A percentile compares a stretch with the other conserved stretches of the same genome.
phyloP scores from a whole-genome alignment of 2,113 vertebrate genomes.

The Chascanopsetta lugubris region DNA sequence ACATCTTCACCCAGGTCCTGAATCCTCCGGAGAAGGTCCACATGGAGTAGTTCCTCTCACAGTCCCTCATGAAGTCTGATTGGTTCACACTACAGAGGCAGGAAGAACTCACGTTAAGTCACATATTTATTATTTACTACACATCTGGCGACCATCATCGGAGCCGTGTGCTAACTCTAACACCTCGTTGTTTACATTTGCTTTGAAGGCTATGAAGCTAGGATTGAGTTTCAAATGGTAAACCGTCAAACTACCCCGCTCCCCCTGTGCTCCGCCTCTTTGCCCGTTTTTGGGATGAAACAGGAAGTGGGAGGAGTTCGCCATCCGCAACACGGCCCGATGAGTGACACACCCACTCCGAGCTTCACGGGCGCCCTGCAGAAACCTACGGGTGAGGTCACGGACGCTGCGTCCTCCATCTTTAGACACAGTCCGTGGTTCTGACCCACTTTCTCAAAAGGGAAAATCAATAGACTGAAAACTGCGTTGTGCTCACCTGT shows the following conservation, averaged over 20 bases:
- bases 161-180: not conserved
- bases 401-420: too few species aligned
- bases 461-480: not conserved
- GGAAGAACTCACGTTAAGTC: slow-evolving; percentile 2
- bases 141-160: not conserved
- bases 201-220: not conserved
- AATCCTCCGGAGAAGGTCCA: slow-evolving; percentile 98
- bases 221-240: not conserved
- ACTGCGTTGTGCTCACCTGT: slow-evolving; percentile 43
- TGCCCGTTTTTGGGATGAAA: too few species aligned
- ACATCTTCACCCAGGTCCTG: slow-evolving; percentile 99
- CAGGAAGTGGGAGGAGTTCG: too few species aligned
- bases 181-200: not conserved
- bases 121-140: not conserved
- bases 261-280: too few species aligned
- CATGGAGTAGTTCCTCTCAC: slow-evolving; percentile 94
- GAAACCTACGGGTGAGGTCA: too few species aligned
- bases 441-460: not conserved
- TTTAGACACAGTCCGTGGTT: too few species aligned
- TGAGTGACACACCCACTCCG: too few species aligned
- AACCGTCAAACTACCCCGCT: too few species aligned
- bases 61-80: slow-evolving; percentile 90
- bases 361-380: too few species aligned
- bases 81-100: slow-evolving; percentile 80
- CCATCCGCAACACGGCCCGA: too few species aligned